A percentile compares a stretch with the other conserved stretches of the same genome.
Evolutionary conservation across 2,888 invertebrate genomes (phyloP).

Genomic region (Drosophila flavopinicola): DNA sequence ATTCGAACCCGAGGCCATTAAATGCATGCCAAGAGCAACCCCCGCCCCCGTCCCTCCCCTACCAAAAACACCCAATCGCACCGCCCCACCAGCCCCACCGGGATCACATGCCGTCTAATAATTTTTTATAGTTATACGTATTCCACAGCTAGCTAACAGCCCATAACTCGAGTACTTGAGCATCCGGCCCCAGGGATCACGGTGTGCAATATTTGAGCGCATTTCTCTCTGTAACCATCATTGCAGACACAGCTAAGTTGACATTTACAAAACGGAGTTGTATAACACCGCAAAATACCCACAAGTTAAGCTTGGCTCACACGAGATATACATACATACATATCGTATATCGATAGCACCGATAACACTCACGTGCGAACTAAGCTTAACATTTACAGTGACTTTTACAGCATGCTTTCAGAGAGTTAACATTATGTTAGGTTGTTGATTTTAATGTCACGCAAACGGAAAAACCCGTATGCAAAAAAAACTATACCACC

Average conservation of each 20-base stretch:
- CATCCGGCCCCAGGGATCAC: constrained; percentile 27
- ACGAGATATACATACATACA: not conserved
- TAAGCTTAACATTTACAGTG: constrained; percentile 3
- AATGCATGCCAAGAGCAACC: constrained; percentile 1
- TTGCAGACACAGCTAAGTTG: constrained; percentile 59
- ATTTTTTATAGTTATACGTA: constrained; percentile 35
- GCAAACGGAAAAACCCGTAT: constrained; percentile 12
- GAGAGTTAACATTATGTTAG: not conserved
- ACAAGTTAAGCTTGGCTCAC: constrained; percentile 9
- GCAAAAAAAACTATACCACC: not conserved
- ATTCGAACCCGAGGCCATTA: too few species aligned
- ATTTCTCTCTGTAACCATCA: constrained; percentile 49
- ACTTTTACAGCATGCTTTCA: constrained; percentile 6
- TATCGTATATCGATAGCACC: not conserved
- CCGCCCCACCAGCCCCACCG: not conserved
- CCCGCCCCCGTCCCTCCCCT: not conserved
- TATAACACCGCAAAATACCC: constrained; percentile 4
- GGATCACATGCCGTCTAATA: constrained; percentile 10
- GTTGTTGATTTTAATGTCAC: constrained; percentile 6
- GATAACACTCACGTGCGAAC: constrained; percentile 11
- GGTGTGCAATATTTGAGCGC: constrained; percentile 32
- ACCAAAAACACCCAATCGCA: too few species aligned
- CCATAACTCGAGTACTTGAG: constrained; percentile 7
- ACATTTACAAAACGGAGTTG: constrained; percentile 38
- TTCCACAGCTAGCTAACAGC: constrained; percentile 39